Base-by-base conservation (phyloP, 2,888 invertebrate species). In the Monopis laevigella region DNA sequence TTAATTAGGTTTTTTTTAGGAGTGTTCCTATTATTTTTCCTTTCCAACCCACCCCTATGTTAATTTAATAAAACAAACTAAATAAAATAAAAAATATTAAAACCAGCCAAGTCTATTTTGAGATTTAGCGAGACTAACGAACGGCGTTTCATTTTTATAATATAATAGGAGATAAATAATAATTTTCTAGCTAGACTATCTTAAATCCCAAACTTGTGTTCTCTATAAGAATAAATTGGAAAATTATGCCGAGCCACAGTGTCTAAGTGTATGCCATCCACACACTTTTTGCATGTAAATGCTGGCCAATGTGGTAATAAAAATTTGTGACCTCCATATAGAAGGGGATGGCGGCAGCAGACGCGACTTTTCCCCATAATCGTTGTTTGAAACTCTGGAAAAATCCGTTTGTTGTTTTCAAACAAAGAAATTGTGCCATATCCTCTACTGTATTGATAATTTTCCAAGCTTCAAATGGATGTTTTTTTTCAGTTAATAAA, bases 301-400 rank as follows among this genome's bases (percentile, higher is more conserved):
- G 36, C 36, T 36, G 36, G 19, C 36, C 36, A 38, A 42, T 39
- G 39, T 7, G 42, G 30, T 30, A 16, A 59, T 64, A 60, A 63
- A 64, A 62, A 58, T 54, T 59, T 62, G 61, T 48, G 62, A 61
- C 59, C 57, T 43, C 38, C 39, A 46, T 35, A 29, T 40, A 46
- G 24, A 24, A 36, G 32, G 41, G 44, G 36, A 41, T 42, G 42
- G 39, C 28, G 35, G 29, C n/a, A 36, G 38, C 40, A 43, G 39
- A 47, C 44, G 47, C 51, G 48, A 38, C 36, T 49, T 47, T 43
- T 44, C 46, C 36, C 53, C 55, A 56, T 65, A 62, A 65, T 59
- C 59, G 57, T 56, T 51, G 50, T 55, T 62, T 49, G 52, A 53
- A 56, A 53, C 48, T 58, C 54, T 56, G 38, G 19, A 53, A 62